phyloP scores from a whole-genome alignment of 2,888 invertebrate species.

The Zele albiditarsus region DNA sequence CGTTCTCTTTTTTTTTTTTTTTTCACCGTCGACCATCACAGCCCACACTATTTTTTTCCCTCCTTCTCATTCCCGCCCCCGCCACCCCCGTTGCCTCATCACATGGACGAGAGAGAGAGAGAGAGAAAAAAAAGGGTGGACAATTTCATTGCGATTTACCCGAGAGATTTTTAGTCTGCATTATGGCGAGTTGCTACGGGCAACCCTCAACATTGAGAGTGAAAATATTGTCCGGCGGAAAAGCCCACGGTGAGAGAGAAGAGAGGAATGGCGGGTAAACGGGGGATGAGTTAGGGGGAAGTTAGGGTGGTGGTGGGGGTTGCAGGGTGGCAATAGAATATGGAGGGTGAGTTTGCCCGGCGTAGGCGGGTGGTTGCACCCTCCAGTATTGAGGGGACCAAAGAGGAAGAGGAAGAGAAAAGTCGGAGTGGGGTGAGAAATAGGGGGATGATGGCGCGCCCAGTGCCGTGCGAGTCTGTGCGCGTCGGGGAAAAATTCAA shows the following conservation, averaged over 20 bases:
- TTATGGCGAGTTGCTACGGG: slow-evolving; percentile 68
- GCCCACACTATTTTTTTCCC: slow-evolving; percentile 36
- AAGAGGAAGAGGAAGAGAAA: slow-evolving; percentile 12
- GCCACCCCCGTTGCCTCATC: slow-evolving; percentile 45
- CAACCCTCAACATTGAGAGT: slow-evolving; percentile 65
- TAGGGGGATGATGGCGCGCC: slow-evolving; percentile 47
- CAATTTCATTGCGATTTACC: slow-evolving; percentile 66
- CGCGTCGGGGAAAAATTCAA: slow-evolving; percentile 68
- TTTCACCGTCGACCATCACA: slow-evolving; percentile 40
- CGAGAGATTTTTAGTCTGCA: slow-evolving; percentile 55
- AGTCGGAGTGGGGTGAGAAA: neutral
- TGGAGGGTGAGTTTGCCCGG: slow-evolving; percentile 36
- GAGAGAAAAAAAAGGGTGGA: slow-evolving; percentile 50
- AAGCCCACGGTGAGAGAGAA: slow-evolving; percentile 48
- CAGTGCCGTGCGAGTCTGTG: slow-evolving; percentile 51
- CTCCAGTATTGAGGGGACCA: neutral
- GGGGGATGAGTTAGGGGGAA: slow-evolving; percentile 42
- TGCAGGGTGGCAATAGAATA: slow-evolving; percentile 2
- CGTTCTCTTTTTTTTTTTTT: slow-evolving; percentile 38
- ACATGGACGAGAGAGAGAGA: slow-evolving; percentile 35
- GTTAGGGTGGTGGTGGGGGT: slow-evolving; percentile 17
- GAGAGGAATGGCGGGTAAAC: slow-evolving; percentile 33
- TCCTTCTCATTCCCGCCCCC: slow-evolving; percentile 31
- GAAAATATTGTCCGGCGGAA: slow-evolving; percentile 66
- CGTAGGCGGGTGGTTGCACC: slow-evolving; percentile 33